Evolutionary conservation across 2,888 invertebrate species (phyloP).

Genomic region (Xanthia togata): DNA sequence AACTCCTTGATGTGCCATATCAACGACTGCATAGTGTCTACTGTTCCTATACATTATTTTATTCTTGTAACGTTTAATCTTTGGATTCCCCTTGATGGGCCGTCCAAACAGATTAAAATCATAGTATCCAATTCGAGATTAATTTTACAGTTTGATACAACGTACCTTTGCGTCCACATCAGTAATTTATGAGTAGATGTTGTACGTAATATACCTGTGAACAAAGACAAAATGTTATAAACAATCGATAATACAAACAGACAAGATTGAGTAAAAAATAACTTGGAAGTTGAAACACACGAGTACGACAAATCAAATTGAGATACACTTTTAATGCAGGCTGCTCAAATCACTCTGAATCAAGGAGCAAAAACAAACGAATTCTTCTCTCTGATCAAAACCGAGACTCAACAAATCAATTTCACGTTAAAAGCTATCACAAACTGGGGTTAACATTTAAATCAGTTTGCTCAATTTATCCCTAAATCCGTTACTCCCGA

Average conservation of each 20-base stretch:
- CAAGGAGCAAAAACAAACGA: conserved; percentile 27
- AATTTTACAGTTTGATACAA: conserved; percentile 16
- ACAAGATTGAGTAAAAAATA: not conserved
- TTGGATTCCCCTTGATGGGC: conserved; percentile 23
- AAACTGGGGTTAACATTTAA: conserved; percentile 63
- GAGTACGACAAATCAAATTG: not conserved
- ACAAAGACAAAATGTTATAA: not conserved
- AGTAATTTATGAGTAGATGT: not conserved
- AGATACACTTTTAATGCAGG: not conserved
- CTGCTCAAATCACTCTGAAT: not conserved
- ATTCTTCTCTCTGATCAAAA: conserved; percentile 25
- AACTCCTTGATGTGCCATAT: not conserved
- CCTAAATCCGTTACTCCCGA: conserved; percentile 60
- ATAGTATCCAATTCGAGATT: conserved; percentile 14
- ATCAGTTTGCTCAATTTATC: conserved; percentile 66
- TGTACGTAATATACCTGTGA: conserved; percentile 41
- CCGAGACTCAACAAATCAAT: conserved; percentile 51
- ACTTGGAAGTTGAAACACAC: no score
- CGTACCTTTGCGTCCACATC: conserved; percentile 23
- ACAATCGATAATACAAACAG: not conserved
- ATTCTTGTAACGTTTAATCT: conserved; percentile 11
- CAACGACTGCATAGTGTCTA: not conserved
- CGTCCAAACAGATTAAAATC: conserved; percentile 42
- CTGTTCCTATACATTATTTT: conserved; percentile 7
- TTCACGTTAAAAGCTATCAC: conserved; percentile 53